phyloP scores from a whole-genome alignment of 2,113 vertebrate species.

The Irena cyanogastra region DNA sequence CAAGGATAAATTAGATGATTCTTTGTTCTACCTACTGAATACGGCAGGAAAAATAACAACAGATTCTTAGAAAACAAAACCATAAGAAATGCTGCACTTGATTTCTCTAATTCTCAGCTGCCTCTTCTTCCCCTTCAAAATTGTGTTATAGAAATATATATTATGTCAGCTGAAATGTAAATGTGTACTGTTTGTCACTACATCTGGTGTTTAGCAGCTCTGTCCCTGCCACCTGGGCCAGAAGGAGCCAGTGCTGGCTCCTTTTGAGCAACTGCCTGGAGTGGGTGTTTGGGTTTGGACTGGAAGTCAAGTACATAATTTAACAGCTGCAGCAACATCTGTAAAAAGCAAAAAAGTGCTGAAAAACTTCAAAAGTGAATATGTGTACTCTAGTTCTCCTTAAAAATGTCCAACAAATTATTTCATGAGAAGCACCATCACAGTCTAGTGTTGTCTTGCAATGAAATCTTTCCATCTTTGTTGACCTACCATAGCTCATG shows the following conservation, averaged over 20 bases:
- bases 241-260: neutral
- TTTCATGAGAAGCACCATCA: neutral
- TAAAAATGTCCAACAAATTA: neutral
- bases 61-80: neutral
- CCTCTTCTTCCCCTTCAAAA: neutral
- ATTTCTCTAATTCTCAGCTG: neutral
- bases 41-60: neutral
- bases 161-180: neutral
- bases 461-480: neutral
- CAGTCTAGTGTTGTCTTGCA: neutral
- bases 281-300: accelerated
- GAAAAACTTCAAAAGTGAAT: neutral
- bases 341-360: neutral
- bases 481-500: neutral
- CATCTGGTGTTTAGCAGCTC: neutral
- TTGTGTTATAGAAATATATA: neutral
- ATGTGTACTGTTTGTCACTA: neutral
- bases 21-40: neutral
- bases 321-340: neutral
- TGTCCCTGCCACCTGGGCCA: neutral
- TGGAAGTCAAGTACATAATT: neutral
- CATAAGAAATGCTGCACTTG: neutral
- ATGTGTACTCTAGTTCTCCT: neutral
- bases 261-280: neutral
- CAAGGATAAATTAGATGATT: neutral